Evolutionary conservation across 2,888 invertebrate species (phyloP), one percentile per base, ranked within the genome.

Genomic region (Teleiodes luculella): DNA sequence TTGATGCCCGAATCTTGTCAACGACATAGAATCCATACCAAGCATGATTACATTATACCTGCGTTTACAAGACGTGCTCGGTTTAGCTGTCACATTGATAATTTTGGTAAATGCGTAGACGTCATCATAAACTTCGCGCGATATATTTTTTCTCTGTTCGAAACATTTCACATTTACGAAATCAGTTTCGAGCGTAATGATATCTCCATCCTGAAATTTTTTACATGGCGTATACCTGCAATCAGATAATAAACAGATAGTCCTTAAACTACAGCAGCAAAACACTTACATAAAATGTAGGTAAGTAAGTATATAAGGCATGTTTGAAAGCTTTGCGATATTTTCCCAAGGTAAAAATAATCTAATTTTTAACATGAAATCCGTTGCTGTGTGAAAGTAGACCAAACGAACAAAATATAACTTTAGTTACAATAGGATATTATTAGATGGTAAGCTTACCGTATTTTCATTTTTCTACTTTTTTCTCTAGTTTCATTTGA

Each of bases 11-110:
- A 96, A 91, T 72, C 97, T 95, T 39, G 95, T 84, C 54, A 96
- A 83, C 0, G 97, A 97, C 66, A 97, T 93, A 43, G 96, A 95
- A 72, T 97, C 97, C 66, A 97, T 93, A 36, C 97, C 97, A 14
- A 98, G 75, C 72, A 97, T 86, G 30, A 97, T 79, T 0, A 97
- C 92, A 56, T 91, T 91, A 62, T 88, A 89, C 64, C 72, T 79
- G 6, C 61, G 55, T 58, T 62, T 71, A 36, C 66, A 62, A 30
- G 56, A 57, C 5, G 30, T 63, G 59, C 50, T 43, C 57, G 24
- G 58, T 58, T 41, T 57, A 41, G 52, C 59, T 72, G 60, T 70
- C 52, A 35, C 82, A 62, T 67, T 90, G 74, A 61, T 91, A 78
- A 61, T 91, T 77, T 53, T 93, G 75, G 59, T 85, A 78, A 62